phyloP scores from a whole-genome alignment of 2,797 vertebrate genomes.

The Psittacula derbiana region DNA sequence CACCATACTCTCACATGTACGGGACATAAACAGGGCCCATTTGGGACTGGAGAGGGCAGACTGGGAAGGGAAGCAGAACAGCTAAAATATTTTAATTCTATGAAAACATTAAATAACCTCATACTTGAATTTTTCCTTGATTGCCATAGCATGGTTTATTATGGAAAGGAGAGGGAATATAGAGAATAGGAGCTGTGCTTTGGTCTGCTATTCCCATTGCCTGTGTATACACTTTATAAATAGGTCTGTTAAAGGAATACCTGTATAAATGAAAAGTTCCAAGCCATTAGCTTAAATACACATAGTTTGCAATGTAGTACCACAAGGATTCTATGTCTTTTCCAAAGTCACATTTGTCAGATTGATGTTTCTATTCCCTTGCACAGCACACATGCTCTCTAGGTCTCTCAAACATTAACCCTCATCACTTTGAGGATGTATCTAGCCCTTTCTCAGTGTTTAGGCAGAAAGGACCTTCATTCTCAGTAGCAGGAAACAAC shows the following conservation, averaged over 20 bases:
- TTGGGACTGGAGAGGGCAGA: neutral
- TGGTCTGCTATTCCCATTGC: neutral
- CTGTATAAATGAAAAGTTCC: neutral
- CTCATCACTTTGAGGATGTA: neutral
- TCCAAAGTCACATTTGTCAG: neutral
- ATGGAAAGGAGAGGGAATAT: neutral
- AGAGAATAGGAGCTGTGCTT: neutral
- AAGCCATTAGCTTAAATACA: neutral
- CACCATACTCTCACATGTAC: neutral
- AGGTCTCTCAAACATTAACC: neutral
- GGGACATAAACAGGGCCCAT: neutral
- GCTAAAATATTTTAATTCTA: neutral
- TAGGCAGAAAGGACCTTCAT: neutral
- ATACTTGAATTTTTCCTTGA: neutral
- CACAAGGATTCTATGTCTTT: neutral
- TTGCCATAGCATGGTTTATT: neutral
- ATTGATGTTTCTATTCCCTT: neutral
- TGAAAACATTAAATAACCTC: neutral
- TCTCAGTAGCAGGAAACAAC: neutral
- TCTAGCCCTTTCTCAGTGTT: neutral
- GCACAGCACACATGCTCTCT: accelerated
- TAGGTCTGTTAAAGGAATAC: neutral
- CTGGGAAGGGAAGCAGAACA: neutral
- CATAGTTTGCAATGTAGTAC: neutral
- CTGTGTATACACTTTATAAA: neutral